Evolutionary conservation across 2,113 vertebrate species (phyloP), one percentile per base, ranked within the genome.

Genomic region (Syrrhaptes paradoxus): DNA sequence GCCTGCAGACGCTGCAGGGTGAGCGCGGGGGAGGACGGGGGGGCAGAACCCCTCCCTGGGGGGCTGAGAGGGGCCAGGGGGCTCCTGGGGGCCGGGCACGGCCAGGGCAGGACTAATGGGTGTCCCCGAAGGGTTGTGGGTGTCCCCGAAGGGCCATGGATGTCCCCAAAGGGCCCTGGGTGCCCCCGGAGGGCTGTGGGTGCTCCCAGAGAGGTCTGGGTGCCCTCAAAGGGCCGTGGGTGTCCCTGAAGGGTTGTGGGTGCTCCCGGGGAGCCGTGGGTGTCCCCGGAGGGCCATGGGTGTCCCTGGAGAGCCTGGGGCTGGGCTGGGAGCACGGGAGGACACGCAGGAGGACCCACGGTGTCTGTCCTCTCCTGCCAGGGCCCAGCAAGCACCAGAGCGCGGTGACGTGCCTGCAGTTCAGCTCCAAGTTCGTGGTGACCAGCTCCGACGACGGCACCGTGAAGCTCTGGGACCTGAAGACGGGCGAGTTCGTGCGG

Each of bases 341-440:
- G 13, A 10, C 11, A 10, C 41, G 41, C 41, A 41, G 41, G 41
- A 41, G 41, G 12, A 13, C 41, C 41, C 41, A 41, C 41, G 13
- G 41, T 41, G 41, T 14, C 41, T 13, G 41, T 41, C 26, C 21
- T 45, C 73, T 52, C 14, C 46, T 28, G 7, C 17, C 63, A 97
- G 97, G 97, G 14, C 97, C 97, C 67, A 97, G 97, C 84, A 98
- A 98, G 87, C 97, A 98, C 84, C 97, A 97, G 95, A 98, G 97
- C 1, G 97, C 97, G 0, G 97, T 98, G 38, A 97, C 97, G 22
- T 98, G 97, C 94, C 96, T 98, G 6, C 97, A 98, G 97, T 98
- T 98, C 94, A 97, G 97, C 81, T 97, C 97, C 84, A 98, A 98
- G 85, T 97, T 98, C 1, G 97, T 98, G 65, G 97, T 98, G 66